A percentile compares a stretch with the other conserved stretches of the same genome.
Conservation (phyloP, 2,113 vertebrate genomes). For the Suricata suricatta region DNA sequence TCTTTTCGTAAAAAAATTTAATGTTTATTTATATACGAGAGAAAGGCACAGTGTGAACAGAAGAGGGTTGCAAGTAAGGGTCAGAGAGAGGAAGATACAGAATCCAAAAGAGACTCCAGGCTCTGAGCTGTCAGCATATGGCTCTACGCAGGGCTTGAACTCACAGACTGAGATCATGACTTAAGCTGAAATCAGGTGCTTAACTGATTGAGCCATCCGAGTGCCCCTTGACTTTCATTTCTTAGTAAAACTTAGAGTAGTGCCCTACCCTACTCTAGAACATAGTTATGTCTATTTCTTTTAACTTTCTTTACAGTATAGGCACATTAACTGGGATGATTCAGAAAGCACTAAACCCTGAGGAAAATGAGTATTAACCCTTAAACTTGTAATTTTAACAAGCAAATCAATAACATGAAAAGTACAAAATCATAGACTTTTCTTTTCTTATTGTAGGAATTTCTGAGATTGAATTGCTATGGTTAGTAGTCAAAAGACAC, state of each 20-base stretch:
- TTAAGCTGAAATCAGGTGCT: no score
- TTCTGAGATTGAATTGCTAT: background rate
- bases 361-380: background rate
- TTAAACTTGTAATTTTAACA: background rate
- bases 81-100: no score
- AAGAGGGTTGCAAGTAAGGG: no score
- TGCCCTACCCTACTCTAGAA: accelerated
- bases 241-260: background rate
- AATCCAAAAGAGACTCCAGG: no score
- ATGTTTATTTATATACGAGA: no score
- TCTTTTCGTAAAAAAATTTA: background rate
- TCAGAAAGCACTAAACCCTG: background rate
- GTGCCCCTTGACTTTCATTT: background rate
- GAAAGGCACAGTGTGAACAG: no score
- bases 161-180: no score
- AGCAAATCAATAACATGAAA: background rate
- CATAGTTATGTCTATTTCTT: background rate
- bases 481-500: background rate
- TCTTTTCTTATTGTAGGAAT: background rate
- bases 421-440: background rate
- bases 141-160: no score
- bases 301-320: background rate
- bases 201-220: no score
- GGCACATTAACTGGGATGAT: background rate
- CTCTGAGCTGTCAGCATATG: no score